These are phyloP conservation scores for Suncus etruscus DNA, from an alignment of 2,113 vertebrate species.

Conservation along the genomic window DNA sequence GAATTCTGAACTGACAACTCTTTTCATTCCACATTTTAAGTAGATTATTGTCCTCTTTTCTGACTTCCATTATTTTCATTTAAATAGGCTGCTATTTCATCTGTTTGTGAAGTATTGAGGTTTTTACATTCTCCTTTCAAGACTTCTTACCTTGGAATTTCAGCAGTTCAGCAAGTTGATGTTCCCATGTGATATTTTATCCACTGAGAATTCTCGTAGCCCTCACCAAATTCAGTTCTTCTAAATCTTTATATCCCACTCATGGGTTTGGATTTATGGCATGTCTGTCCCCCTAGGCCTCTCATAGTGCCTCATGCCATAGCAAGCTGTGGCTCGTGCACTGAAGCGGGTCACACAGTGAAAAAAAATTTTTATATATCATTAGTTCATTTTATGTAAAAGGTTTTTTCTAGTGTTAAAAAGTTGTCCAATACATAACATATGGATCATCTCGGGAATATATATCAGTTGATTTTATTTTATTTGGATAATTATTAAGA, in stretches of 20 bases:
- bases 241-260: neutral
- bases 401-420: neutral
- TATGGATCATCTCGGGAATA: neutral
- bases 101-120: neutral
- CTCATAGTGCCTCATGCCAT: no score
- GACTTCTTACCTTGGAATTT: neutral
- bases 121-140: neutral
- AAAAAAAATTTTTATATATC: no score
- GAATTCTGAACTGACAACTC: neutral
- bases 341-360: no score
- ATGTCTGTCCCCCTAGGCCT: no score
- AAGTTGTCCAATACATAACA: neutral
- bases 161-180: neutral
- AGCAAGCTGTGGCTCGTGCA: no score
- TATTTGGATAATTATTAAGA: neutral
- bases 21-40: neutral
- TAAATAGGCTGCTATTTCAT: neutral
- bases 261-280: no score
- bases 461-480: neutral
- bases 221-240: slow-evolving; percentile 1
- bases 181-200: neutral
- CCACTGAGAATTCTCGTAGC: neutral
- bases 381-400: no score
- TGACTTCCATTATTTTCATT: neutral
- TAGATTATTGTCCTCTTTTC: neutral